Base-by-base conservation (phyloP, 2,888 invertebrate species). In the Crocallis elinguaria region DNA sequence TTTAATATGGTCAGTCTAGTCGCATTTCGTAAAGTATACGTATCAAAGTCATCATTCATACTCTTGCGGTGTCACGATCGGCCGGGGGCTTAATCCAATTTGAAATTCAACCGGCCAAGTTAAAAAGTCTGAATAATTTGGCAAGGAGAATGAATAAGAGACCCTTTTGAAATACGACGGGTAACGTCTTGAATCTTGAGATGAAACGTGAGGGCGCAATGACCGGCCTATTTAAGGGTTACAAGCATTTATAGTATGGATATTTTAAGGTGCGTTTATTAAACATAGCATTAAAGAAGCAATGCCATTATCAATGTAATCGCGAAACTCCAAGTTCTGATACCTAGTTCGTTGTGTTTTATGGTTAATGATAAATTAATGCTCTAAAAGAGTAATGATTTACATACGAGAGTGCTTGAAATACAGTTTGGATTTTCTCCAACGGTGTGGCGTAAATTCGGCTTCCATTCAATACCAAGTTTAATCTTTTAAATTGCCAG, bases 61-160 rank as follows among this genome's bases (percentile, higher is more conserved):
- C 82, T 82, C 84, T 86, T 85, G 86, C 86, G 80, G 71, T 77
- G 86, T 88, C 89, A 89, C 89, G 90, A 86, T 77, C 79, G 72
- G 82, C 86, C 79, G 65, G 71, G 69, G 84, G 88, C 84, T 82
- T 86, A 82, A 83, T 82, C 84, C 80, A 88, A 88, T 88, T 89
- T 87, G 82, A 85, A 87, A 84, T 83, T 84, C 73, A 87, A 77
- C 81, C 88, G 73, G 70, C 81, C 73, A 77, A 77, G 77, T 84
- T 79, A 76, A 81, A 80, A 81, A 80, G 81, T 78, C 70, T 71
- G 71, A 76, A 77, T 79, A 81, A 82, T 83, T 81, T 76, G 60
- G 69, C 59, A 66, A 61, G 56, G 66, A 65, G 62, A 62, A 62
- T 52, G 58, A 62, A 62, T 13, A 69, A 62, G 69, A 68, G 69